A percentile compares a stretch with the other conserved stretches of the same genome.
Conservation (phyloP, 1,140 invertebrate species). For the Portunus trituberculatus region DNA sequence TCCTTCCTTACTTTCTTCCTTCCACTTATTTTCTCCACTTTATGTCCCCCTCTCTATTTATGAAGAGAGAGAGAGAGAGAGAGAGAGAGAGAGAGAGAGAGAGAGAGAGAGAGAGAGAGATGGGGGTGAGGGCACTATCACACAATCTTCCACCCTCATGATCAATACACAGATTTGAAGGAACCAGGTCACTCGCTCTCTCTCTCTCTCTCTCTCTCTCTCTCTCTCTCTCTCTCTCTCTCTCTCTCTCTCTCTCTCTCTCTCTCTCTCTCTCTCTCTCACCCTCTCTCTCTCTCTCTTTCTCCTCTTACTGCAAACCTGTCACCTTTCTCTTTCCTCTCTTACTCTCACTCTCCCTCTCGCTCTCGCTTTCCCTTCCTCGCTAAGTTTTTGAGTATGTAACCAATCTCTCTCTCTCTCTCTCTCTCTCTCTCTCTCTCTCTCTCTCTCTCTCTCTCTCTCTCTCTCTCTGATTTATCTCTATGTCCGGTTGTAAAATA, state of each 20-base stretch:
- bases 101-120: slow-evolving; percentile 20
- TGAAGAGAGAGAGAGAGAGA: slow-evolving; percentile 13
- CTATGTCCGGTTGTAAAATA: not conserved
- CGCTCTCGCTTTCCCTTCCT: not conserved
- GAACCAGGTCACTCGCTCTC: not conserved
- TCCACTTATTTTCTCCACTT: not conserved
- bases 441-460: slow-evolving; percentile 14
- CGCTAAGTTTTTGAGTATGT: too few relatives aligned
- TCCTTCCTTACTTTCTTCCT: not conserved
- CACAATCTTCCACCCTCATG: slow-evolving; percentile 4
- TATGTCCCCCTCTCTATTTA: too few relatives aligned
- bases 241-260: not conserved
- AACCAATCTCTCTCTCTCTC: slow-evolving; percentile 2
- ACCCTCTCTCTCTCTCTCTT: not conserved
- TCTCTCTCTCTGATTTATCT: slow-evolving; percentile 8
- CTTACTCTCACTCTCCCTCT: not conserved
- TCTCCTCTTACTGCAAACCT: not conserved
- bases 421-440: slow-evolving; percentile 16
- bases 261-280: not conserved
- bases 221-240: slow-evolving; percentile 17
- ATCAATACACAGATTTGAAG: not conserved
- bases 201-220: not conserved
- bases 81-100: slow-evolving; percentile 20
- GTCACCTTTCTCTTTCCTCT: not conserved
- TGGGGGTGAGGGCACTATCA: not conserved